Base-by-base conservation (phyloP, 2,113 vertebrate genomes). In the Enhydra lutris region DNA sequence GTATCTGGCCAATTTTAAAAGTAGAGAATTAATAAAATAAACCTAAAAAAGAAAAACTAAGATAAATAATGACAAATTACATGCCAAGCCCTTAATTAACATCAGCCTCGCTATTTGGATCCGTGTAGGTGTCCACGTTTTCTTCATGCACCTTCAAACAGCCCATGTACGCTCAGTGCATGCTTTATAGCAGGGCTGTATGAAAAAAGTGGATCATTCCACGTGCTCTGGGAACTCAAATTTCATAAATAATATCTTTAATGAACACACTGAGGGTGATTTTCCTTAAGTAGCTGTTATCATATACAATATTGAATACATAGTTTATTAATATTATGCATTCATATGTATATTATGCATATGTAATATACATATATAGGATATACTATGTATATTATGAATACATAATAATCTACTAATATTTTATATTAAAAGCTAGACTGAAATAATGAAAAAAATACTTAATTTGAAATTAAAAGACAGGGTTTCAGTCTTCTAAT, bases 371-470 rank as follows among this genome's bases (percentile, higher is more conserved):
- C 52, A 55, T 55, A 55, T 55, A 55, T 6, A 55, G 52, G 52
- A 55, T 55, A 55, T 18, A 55, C 52, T 55, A 55, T 52, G 52
- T 18, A 52, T 55, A 55, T 55, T 55, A 55, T 61, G 26, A 39
- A 81, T 59, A 78, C 23, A 34, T 36, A 50, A 31, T 47, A 65
- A 18, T 3, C 17, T 26, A 55, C 36, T 57, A n/a, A 61, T 15
- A 63, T 50, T 59, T 89, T 17, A 7, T 65, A 65, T 88, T 55
- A 85, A 79, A 79, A 71, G 26, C 24, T 26, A 15, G 23, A 31
- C 45, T 52, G 52, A 91, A 91, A 31, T 52, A 65, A 65, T 65
- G 4, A 65, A 79, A 79, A 52, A 39, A 80, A 81, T 91, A 76
- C 12, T 59, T 74, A 55, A 67, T 67, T 67, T 83, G 52, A 34